A percentile compares a stretch with the other conserved stretches of the same genome.
phyloP scores from a whole-genome alignment of 2,888 invertebrate species.

The Cerastis rubricosa region DNA sequence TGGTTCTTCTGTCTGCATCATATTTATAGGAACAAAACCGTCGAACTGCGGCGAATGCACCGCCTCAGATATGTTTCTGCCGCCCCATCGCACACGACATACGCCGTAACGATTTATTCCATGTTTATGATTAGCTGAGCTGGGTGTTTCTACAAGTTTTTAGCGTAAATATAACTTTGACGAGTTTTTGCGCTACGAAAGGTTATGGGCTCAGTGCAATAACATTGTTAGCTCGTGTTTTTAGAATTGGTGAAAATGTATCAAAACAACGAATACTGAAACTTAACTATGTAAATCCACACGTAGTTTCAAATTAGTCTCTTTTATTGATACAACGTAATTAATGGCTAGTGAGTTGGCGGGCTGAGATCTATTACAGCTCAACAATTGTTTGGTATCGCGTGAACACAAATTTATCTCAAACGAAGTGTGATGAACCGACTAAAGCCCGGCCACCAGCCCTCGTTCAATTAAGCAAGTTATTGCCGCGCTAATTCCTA shows the following conservation, averaged over 20 bases:
- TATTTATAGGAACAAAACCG: background rate
- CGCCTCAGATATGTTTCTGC: slow-evolving; percentile 27
- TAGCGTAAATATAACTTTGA: slow-evolving; percentile 18
- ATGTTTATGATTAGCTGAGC: slow-evolving; percentile 10
- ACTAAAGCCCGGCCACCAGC: slow-evolving; percentile 22
- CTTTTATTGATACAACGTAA: slow-evolving; percentile 14
- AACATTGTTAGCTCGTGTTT: background rate
- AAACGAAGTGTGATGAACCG: slow-evolving; percentile 44
- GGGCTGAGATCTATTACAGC: slow-evolving; percentile 9
- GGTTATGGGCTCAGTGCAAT: background rate
- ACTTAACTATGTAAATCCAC: background rate
- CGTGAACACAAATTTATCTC: slow-evolving; percentile 37
- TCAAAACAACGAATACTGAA: slow-evolving; percentile 1
- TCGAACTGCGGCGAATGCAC: slow-evolving; percentile 23
- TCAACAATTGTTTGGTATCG: background rate
- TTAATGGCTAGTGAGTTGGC: background rate
- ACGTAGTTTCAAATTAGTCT: background rate
- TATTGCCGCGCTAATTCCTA: slow-evolving; percentile 53
- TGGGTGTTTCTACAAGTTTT: slow-evolving; percentile 6
- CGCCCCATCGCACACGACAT: slow-evolving; percentile 28
- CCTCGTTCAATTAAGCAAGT: slow-evolving; percentile 54
- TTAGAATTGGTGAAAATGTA: background rate
- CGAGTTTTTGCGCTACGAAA: background rate
- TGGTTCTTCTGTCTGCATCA: slow-evolving; percentile 11
- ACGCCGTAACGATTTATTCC: slow-evolving; percentile 33